phyloP scores from a whole-genome alignment of 2,888 invertebrate species.

The Drosophila affinis region DNA sequence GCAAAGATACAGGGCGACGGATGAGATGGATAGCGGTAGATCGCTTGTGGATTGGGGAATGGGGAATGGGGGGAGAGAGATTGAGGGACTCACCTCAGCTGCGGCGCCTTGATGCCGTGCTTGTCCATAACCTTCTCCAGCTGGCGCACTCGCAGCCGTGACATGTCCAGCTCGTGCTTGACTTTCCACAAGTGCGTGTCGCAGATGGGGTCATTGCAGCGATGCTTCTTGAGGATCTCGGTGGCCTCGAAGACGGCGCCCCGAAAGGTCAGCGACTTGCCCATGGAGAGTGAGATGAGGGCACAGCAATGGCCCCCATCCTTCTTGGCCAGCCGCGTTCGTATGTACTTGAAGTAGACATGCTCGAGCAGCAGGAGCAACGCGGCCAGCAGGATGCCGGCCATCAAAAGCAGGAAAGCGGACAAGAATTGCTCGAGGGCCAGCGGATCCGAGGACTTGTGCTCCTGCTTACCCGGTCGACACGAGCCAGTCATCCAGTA shows the following conservation, averaged over 20 bases:
- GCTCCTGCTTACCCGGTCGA: constrained; percentile 95
- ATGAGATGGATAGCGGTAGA: neutral
- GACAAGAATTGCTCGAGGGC: constrained; percentile 98
- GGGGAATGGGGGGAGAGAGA: no score
- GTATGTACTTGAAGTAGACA: constrained; percentile 96
- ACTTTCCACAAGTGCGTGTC: constrained; percentile 95
- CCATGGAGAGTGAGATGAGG: constrained; percentile 94
- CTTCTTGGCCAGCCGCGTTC: constrained; percentile 93
- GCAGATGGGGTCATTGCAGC: constrained; percentile 91
- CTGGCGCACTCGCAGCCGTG: constrained; percentile 92
- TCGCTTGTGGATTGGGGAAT: no score
- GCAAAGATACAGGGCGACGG: neutral
- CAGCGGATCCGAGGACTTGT: constrained; percentile 94
- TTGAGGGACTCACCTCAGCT: constrained; percentile 85
- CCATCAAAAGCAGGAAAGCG: constrained; percentile 97
- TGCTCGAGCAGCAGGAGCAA: constrained; percentile 95
- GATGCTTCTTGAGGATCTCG: constrained; percentile 89
- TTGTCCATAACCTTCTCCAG: constrained; percentile 93
- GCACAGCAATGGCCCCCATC: constrained; percentile 97
- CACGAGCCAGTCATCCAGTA: constrained; percentile 99
- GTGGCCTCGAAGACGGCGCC: constrained; percentile 92
- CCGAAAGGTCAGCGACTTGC: constrained; percentile 92
- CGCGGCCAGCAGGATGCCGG: constrained; percentile 95
- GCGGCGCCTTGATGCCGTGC: constrained; percentile 91
- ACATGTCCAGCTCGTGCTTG: constrained; percentile 94